phyloP scores from a whole-genome alignment of 2,888 invertebrate species.

The Diaperis boleti region DNA sequence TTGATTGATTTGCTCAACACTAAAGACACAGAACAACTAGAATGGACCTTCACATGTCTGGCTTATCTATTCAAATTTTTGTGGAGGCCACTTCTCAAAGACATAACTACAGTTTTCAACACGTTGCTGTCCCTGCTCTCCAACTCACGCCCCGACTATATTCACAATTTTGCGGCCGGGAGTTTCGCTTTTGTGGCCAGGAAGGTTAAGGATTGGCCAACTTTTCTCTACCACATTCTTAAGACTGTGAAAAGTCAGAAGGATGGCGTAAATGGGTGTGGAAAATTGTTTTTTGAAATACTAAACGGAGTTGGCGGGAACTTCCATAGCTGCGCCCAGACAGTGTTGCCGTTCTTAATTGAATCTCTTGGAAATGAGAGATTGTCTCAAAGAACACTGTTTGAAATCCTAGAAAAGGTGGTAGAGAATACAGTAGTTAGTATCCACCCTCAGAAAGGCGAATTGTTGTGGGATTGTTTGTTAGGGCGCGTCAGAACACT shows the following conservation, averaged over 20 bases:
- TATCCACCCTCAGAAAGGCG: slow-evolving; percentile 74
- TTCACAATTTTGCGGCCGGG: slow-evolving; percentile 94
- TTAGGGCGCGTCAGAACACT: slow-evolving; percentile 62
- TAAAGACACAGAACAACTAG: slow-evolving; percentile 86
- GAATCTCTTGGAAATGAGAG: slow-evolving; percentile 70
- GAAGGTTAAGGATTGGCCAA: slow-evolving; percentile 84
- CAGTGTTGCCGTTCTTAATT: slow-evolving; percentile 77
- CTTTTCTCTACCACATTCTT: slow-evolving; percentile 79
- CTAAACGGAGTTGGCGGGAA: slow-evolving; percentile 85
- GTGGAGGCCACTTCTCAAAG: slow-evolving; percentile 85
- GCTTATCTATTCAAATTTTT: slow-evolving; percentile 93
- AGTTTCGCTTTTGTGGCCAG: slow-evolving; percentile 95
- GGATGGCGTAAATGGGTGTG: slow-evolving; percentile 83
- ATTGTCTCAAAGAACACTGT: slow-evolving; percentile 71
- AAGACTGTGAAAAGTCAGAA: slow-evolving; percentile 74
- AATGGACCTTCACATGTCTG: slow-evolving; percentile 87
- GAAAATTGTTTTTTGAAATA: slow-evolving; percentile 89
- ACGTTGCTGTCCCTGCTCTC: slow-evolving; percentile 82
- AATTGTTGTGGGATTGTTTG: slow-evolving; percentile 75
- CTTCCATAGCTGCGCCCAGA: slow-evolving; percentile 86
- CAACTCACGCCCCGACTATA: slow-evolving; percentile 82
- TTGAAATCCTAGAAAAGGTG: slow-evolving; percentile 75
- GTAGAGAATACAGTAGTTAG: slow-evolving; percentile 73
- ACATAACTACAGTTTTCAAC: slow-evolving; percentile 80
- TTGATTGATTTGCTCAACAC: slow-evolving; percentile 79